Percentiles rank a stretch among this genome's conserved stretches.
Evolutionary conservation across 2,113 vertebrate species (phyloP).

Genomic region (Ovibos moschatus): DNA sequence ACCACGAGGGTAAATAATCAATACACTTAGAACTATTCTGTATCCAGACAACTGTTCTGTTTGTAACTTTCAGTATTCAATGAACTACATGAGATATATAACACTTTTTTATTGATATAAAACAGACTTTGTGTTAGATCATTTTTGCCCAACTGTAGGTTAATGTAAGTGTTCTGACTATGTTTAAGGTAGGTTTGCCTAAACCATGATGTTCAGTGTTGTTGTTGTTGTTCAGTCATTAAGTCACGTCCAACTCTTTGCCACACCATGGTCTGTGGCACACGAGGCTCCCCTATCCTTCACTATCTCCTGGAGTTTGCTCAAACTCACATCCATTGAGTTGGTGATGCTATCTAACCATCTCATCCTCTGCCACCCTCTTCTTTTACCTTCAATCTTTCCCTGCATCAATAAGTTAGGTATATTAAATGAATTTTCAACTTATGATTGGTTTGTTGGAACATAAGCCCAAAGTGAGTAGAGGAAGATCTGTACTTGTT

Average conservation of each 20-base stretch:
- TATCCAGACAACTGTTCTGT: background rate
- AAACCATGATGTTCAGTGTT: background rate
- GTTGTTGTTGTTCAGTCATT: background rate
- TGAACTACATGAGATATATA: background rate
- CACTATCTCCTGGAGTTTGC: background rate
- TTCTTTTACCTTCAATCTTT: background rate
- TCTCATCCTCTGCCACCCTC: background rate
- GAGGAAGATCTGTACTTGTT: background rate
- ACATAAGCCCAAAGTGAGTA: background rate
- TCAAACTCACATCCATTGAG: background rate
- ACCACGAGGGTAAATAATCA: background rate
- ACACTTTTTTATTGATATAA: background rate
- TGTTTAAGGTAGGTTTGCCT: background rate
- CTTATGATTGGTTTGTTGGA: background rate
- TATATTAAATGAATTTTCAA: background rate
- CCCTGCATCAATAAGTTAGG: background rate
- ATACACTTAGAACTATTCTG: background rate
- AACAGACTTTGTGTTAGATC: background rate
- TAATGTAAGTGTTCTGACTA: background rate
- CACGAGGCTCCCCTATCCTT: background rate
- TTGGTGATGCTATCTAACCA: background rate
- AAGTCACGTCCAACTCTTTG: background rate
- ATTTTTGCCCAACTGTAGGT: background rate
- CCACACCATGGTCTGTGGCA: background rate
- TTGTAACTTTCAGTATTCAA: background rate